Conservation (phyloP, 2,113 vertebrate species). For the Acrocephalus kingi region DNA sequence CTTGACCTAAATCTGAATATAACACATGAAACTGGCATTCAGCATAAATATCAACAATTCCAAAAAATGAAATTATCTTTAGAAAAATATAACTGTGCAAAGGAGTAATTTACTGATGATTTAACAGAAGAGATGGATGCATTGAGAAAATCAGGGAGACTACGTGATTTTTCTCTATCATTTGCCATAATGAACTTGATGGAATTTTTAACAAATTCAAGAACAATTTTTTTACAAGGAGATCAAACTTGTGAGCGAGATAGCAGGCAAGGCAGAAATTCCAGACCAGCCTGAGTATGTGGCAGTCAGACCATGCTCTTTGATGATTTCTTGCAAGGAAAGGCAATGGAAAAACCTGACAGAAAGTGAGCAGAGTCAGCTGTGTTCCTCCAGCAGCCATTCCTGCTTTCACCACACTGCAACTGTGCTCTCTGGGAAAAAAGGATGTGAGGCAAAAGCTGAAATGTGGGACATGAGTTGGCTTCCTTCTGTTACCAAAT, state of each 20-base stretch:
- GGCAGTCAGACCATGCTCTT: not conserved
- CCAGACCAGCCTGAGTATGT: not conserved
- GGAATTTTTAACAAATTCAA: not conserved
- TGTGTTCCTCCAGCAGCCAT: not conserved
- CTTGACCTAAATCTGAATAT: not conserved
- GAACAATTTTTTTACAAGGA: not conserved
- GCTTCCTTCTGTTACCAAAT: not conserved
- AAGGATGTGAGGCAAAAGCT: not conserved
- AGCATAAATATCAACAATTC: not conserved
- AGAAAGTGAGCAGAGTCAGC: not conserved
- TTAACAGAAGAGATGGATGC: not conserved
- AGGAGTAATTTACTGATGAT: not conserved
- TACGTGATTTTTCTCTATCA: rapidly evolving
- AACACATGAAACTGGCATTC: not conserved
- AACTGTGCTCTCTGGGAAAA: not conserved
- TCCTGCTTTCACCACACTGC: not conserved
- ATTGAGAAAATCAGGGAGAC: not conserved
- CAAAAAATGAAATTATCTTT: not conserved
- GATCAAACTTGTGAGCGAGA: not conserved
- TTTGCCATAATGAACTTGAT: not conserved
- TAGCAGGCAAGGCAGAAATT: not conserved
- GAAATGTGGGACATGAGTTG: not conserved
- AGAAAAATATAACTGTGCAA: not conserved
- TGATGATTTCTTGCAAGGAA: not conserved
- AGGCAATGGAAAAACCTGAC: not conserved